Evolutionary conservation across 2,888 invertebrate genomes (phyloP), one percentile per base, ranked within the genome.

Genomic region (Platycnemis pennipes): DNA sequence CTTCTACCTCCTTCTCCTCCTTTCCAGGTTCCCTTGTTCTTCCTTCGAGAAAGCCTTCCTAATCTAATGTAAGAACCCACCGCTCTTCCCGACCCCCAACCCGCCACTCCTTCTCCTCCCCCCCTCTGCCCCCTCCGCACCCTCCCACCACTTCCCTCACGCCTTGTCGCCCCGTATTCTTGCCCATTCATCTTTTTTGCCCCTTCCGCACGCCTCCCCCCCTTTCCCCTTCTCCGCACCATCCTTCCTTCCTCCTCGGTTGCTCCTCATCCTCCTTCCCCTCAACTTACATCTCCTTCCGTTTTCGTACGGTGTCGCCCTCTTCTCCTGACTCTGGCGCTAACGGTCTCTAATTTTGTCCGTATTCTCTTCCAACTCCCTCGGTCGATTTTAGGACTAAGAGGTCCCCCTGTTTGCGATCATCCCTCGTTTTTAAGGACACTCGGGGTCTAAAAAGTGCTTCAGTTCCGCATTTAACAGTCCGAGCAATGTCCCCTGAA

Each of bases 121-220:
- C 11, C 89, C 37, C 22, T 22, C 8, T 37, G 3, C 8, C 42
- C n/a, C 53, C 89, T 16, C 88, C n/a, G n/a, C 37, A 7, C 46
- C 37, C 13, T 42, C 37, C 63, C 49, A 49, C 1, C 49, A 49
- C 4, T 49, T 49, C 26, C 77, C 77, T 37, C 77, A 37, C 77
- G 77, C 37, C 77, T 77, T 77, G n/a, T 87, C 87, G 44, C 45
- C 87, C 87, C 45, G 87, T 87, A n/a, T 87, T 45, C 45, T 87
- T 45, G 44, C 87, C 87, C 87, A 87, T 87, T 87, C 77, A 77
- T 77, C 77, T 77, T 77, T 77, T 77, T 77, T 77, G 77, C 46
- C 45, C 44, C 87, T 22, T 44, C 44, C 46, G 5, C 46, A 2
- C 16, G 26, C 31, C n/a, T 13, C 44, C 46, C 45, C n/a, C 26